Conservation (phyloP, 2,888 invertebrate genomes). For the Metellina segmentata region DNA sequence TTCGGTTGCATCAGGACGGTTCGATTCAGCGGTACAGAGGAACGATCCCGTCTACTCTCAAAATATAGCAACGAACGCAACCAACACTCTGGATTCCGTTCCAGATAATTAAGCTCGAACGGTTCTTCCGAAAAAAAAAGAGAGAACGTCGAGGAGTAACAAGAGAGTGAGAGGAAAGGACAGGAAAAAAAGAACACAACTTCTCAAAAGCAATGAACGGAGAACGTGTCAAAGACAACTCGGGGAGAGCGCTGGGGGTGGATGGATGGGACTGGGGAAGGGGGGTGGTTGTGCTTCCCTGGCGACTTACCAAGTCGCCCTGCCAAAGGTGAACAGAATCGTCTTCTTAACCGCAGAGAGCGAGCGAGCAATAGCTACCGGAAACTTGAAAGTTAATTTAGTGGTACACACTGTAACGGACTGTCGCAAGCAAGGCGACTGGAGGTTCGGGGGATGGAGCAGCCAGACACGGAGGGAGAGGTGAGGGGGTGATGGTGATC, state of each 20-base stretch:
- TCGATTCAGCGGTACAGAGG: background rate
- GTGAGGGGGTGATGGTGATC: constrained; percentile 22
- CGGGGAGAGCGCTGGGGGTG: constrained; percentile 8
- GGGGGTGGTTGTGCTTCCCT: background rate
- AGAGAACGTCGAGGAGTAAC: constrained; percentile 13
- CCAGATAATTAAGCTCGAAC: constrained; percentile 71
- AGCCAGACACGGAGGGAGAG: background rate
- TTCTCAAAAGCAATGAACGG: constrained; percentile 55
- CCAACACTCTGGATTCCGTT: constrained; percentile 67
- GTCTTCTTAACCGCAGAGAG: background rate
- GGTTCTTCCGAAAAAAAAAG: constrained; percentile 30
- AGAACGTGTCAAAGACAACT: constrained; percentile 64
- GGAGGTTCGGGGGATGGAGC: constrained; percentile 4
- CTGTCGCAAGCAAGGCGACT: constrained; percentile 41
- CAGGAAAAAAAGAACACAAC: constrained; percentile 15
- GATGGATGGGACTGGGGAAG: background rate
- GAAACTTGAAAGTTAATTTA: constrained; percentile 74
- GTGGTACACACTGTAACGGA: constrained; percentile 61
- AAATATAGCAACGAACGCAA: constrained; percentile 70
- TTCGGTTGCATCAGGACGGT: too few relatives aligned
- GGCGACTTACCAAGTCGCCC: constrained; percentile 61
- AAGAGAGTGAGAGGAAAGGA: constrained; percentile 16
- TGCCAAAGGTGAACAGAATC: constrained; percentile 66
- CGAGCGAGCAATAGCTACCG: constrained; percentile 60
- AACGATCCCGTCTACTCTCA: constrained; percentile 51